These are phyloP conservation scores for Pygathrix nemaeus DNA, from an alignment of 2,113 vertebrate species.

Conservation along the genomic window DNA sequence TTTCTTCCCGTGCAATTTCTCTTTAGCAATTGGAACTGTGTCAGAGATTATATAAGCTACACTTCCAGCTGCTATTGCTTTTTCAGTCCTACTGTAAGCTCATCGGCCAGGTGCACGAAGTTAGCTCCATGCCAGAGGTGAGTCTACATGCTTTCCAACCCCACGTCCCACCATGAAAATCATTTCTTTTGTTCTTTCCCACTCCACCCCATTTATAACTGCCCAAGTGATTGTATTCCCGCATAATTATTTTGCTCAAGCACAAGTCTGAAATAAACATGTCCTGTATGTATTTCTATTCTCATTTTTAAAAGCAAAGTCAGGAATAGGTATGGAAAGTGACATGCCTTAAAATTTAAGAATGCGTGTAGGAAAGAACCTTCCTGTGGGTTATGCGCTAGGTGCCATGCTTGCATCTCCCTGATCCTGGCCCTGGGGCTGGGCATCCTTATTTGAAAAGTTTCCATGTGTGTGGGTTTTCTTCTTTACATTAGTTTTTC, in stretches of 20 bases:
- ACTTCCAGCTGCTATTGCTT: conserved; percentile 98
- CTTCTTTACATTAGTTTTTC: background rate
- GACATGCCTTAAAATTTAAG: background rate
- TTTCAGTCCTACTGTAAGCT: conserved; percentile 99
- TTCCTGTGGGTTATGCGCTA: too few species aligned
- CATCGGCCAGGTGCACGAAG: conserved; percentile 96
- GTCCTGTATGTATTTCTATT: background rate
- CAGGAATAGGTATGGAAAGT: background rate
- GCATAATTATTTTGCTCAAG: background rate
- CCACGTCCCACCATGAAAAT: background rate
- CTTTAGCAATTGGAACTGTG: conserved; percentile 98
- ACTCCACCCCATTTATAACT: background rate
- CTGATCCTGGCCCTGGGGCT: background rate
- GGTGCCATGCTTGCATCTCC: background rate
- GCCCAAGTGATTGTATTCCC: background rate
- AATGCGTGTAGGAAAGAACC: too few species aligned
- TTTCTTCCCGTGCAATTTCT: conserved; percentile 70
- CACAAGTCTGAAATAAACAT: background rate
- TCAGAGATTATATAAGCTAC: conserved; percentile 98
- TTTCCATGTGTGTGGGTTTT: background rate
- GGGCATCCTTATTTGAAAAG: background rate
- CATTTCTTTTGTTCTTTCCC: background rate
- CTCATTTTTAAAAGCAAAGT: background rate
- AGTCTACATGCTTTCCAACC: conserved; percentile 55
- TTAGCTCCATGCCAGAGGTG: conserved; percentile 98